Base-by-base conservation (phyloP, 2,888 invertebrate genomes). In the Linyphia triangularis region DNA sequence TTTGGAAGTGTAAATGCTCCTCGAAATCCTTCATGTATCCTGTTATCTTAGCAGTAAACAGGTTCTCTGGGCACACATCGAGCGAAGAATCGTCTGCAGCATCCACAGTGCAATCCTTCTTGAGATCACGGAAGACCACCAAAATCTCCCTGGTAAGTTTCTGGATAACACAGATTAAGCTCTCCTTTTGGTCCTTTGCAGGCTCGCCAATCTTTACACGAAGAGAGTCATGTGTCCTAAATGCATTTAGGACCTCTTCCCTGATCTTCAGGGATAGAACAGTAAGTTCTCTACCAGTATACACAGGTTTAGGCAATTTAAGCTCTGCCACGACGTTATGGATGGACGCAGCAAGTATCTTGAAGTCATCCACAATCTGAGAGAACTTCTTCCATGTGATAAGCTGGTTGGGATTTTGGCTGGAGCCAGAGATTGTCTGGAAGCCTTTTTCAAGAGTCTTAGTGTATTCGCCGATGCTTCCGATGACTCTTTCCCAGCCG, bases 11-110 rank as follows among this genome's bases (percentile, higher is more conserved):
- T 16, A 88, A 70, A 24, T 22, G 4, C 19, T 33, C 40, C 63
- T 77, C 77, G 37, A 81, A 37, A 13, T 77, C 61, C 4, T 30
- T 43, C 28, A 88, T 24, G 33, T 30, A 70, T 19, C 19, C 33
- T 5, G 61, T 30, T 63, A 88, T 82, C 61, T 51, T 88, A 19
- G 13, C 33, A 24, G 82, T 77, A 2, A 88, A 82, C 19, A 88
- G 43, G 16, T 70, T 69, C 5, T 88, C 82, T 9, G 75, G 70
- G 2, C 30, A 61, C 4, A 61, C 51, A 69, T 70, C 37, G 40
- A 37, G 37, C 9, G 63, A 73, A 40, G 67, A 28, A 10, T 13
- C 22, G 22, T 82, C 37, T n/a, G 59, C 61, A 2, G 73, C 28
- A 28, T 24, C 37, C 5, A 59, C 22, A 26, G 16, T n/a, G 59